Evolutionary conservation across 2,888 invertebrate genomes (phyloP), one percentile per base, ranked within the genome.

Genomic region (Torymus auratus): DNA sequence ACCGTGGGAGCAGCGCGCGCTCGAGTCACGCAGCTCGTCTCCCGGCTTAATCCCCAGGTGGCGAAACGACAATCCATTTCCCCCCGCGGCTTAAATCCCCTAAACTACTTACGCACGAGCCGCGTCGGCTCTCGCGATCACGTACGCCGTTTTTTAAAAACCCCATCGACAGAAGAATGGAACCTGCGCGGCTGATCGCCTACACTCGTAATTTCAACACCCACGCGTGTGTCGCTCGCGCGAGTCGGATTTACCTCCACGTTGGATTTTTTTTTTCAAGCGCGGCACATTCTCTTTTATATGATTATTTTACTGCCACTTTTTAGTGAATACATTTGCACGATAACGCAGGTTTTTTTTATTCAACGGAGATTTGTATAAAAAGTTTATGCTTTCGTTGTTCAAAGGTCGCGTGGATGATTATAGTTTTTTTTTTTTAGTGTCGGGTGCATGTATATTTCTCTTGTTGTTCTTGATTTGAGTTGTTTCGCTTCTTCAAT

Each of bases 41-140:
- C 69, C 28, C 28, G 28, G 28, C 28, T 53, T 75, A 75, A 81
- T 81, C 65, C 76, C 73, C 73, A 70, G 76, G 73, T 79, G 83
- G 72, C 73, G 75, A 78, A 75, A 76, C 72, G 73, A 76, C 83
- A 76, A 81, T 81, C 78, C 65, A 68, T 75, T 78, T 80, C 60
- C 56, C 41, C 41, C 20, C 69, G 62, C 55, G 68, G 10, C 70
- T 52, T 41, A 71, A 69, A 69, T 58, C 71, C 69, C 78, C 76
- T 52, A 65, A 60, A 77, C 73, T 69, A 73, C 73, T 70, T 70
- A 65, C 67, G 67, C 68, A 50, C 74, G 23, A 15, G 61, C 13
- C 65, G 12, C 53, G 56, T 62, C 28, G 56, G 17, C 56, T 61
- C 52, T 62, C 15, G 28, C 11, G 62, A 23, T 61, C 13, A 13